A percentile compares a stretch with the other conserved stretches of the same genome.
Conservation (phyloP, 2,888 invertebrate genomes). For the Apodemia hepburni region DNA sequence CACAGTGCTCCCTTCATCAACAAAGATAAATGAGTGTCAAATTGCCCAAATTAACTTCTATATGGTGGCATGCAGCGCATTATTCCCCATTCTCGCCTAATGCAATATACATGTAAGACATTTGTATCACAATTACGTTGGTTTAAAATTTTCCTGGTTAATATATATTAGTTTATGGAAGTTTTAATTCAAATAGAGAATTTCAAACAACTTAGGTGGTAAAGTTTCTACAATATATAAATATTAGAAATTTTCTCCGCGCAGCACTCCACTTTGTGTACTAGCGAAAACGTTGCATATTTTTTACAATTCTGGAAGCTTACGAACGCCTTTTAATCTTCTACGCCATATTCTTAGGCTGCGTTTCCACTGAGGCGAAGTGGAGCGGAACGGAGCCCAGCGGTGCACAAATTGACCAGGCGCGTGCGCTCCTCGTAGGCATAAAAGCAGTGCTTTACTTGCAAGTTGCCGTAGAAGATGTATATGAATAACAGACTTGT, state of each 20-base stretch:
- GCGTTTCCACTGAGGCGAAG: no score
- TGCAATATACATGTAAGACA: slow-evolving; percentile 72
- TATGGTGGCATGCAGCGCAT: slow-evolving; percentile 34
- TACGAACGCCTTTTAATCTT: not conserved
- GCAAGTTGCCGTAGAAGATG: no score
- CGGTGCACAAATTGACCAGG: no score
- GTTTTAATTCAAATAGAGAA: slow-evolving; percentile 39
- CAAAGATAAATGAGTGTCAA: slow-evolving; percentile 77
- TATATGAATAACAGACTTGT: no score
- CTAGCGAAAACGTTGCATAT: not conserved
- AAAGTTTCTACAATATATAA: no score
- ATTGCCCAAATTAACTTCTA: slow-evolving; percentile 42
- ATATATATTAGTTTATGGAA: slow-evolving; percentile 33
- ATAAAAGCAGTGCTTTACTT: no score
- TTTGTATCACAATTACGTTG: slow-evolving; percentile 67
- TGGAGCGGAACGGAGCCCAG: no score
- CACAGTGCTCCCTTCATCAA: slow-evolving; percentile 47
- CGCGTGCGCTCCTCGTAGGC: no score
- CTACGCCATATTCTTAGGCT: no score
- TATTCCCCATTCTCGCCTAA: slow-evolving; percentile 60
- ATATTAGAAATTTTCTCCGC: not conserved
- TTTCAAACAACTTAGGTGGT: not conserved
- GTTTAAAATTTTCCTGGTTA: slow-evolving; percentile 44
- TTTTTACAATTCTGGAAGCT: not conserved
- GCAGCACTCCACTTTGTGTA: not conserved